A percentile compares a stretch with the other conserved stretches of the same genome.
These are phyloP conservation scores for human DNA, from an alignment of 2,113 vertebrate genomes.

Conservation along the genomic window DNA sequence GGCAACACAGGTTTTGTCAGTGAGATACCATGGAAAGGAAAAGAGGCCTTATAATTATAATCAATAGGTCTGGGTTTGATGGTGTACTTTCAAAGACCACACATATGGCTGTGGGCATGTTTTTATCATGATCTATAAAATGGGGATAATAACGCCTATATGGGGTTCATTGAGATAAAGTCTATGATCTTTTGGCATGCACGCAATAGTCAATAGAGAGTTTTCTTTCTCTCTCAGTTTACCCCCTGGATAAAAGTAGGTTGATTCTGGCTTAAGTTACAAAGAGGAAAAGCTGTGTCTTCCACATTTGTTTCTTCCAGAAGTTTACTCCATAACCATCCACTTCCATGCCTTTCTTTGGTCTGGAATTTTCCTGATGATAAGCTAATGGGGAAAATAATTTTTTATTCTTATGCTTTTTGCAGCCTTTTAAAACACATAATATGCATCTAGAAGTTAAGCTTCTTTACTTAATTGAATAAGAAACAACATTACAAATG, in stretches of 20 bases:
- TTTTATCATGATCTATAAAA: background rate
- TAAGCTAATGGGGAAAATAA: background rate
- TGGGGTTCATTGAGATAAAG: background rate
- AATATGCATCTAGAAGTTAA: background rate
- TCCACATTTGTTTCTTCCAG: background rate
- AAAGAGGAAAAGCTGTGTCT: background rate
- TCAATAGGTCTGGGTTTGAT: background rate
- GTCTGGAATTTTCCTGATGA: background rate
- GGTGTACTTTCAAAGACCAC: background rate
- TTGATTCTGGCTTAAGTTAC: background rate
- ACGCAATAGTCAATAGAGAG: accelerated
- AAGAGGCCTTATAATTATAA: background rate
- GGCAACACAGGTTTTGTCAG: background rate
- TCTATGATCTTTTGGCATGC: background rate
- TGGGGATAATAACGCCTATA: background rate
- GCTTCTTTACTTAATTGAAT: background rate
- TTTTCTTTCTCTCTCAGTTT: background rate
- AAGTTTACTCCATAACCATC: background rate
- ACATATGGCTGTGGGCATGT: no score
- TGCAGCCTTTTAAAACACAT: background rate
- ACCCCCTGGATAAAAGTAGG: background rate
- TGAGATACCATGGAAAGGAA: background rate
- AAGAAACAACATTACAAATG: background rate
- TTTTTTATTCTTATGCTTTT: background rate
- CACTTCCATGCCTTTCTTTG: background rate